Conservation (phyloP, 92 coral and sea anemone genomes). For the Heteractis magnifica region DNA sequence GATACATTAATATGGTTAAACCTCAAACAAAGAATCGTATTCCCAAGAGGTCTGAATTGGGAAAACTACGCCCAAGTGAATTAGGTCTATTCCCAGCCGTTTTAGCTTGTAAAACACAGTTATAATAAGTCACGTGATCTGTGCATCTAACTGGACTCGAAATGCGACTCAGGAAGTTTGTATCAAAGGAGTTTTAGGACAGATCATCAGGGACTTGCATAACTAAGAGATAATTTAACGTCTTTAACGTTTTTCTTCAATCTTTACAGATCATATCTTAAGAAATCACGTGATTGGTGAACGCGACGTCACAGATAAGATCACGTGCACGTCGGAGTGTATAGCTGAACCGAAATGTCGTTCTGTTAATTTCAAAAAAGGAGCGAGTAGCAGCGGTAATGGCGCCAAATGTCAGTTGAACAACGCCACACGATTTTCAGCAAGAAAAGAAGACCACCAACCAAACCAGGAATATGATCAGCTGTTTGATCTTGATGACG, state of each 20-base stretch:
- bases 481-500: background rate
- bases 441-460: background rate
- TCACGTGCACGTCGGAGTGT: background rate
- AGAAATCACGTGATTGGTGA: background rate
- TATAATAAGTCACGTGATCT: no score
- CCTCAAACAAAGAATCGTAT: no score
- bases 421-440: background rate
- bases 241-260: background rate
- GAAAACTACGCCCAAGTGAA: no score
- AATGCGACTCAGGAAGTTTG: no score
- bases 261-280: background rate
- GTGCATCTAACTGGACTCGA: no score
- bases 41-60: no score
- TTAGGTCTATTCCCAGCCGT: no score
- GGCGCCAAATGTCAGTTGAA: slow-evolving; percentile 9
- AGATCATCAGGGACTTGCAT: no score
- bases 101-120: no score
- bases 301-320: background rate
- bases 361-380: background rate
- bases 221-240: no score
- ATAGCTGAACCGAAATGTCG: slow-evolving; percentile 4
- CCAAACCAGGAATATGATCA: background rate
- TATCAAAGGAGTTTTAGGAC: no score
- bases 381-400: background rate
- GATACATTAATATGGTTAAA: no score